These are phyloP conservation scores for Globia sparganii DNA, from an alignment of 2,888 invertebrate species.

Conservation along the genomic window DNA sequence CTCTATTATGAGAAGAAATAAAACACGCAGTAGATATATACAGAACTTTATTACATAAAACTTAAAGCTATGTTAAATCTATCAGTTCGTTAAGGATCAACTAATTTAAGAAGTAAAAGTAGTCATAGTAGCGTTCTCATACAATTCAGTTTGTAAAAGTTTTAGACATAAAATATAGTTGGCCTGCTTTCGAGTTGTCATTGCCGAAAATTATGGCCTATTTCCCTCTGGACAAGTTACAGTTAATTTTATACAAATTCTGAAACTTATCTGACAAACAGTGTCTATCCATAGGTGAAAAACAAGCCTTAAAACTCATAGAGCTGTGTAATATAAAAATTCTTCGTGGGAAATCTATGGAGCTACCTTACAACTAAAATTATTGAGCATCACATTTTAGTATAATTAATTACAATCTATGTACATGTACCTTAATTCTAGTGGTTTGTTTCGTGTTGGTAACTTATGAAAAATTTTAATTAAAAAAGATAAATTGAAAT, in stretches of 20 bases:
- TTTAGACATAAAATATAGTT: not conserved
- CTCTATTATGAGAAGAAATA: conserved; percentile 36
- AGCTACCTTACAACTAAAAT: conserved; percentile 69
- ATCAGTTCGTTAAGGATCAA: conserved; percentile 86
- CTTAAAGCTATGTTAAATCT: conserved; percentile 85
- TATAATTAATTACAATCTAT: conserved; percentile 69
- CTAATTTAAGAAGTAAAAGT: conserved; percentile 70
- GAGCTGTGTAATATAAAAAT: not conserved
- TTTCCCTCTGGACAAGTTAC: not conserved
- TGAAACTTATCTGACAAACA: not conserved
- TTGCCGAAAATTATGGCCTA: not conserved
- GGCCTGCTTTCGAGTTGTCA: not conserved
- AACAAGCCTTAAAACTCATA: not conserved
- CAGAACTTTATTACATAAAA: conserved; percentile 80
- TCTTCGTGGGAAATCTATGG: conserved; percentile 41
- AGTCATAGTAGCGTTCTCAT: conserved; percentile 26
- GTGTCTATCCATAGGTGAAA: not conserved
- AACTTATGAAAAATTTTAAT: conserved; percentile 53
- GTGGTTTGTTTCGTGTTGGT: conserved; percentile 69
- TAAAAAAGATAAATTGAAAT: not conserved
- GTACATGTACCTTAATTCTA: conserved; percentile 63
- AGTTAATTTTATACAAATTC: not conserved
- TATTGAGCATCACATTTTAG: conserved; percentile 85
- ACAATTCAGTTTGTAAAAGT: not conserved
- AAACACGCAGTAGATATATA: conserved; percentile 70